These are phyloP conservation scores for Eristalis intricaria DNA, from an alignment of 2,888 invertebrate genomes.

Conservation along the genomic window DNA sequence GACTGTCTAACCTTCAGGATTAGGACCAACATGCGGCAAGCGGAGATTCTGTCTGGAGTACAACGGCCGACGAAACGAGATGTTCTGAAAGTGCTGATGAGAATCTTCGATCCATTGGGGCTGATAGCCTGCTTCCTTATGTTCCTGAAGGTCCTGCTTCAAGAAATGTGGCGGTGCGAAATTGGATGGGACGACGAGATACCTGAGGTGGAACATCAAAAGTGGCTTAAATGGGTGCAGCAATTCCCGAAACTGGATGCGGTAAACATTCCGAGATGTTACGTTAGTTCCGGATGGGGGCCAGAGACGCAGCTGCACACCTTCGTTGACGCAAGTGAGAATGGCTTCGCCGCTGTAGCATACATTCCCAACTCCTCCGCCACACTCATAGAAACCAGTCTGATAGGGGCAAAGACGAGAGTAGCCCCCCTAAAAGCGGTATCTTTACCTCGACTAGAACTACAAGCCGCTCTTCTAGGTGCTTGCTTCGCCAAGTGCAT, in stretches of 20 bases:
- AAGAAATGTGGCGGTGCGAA: constrained; percentile 61
- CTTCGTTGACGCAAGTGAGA: constrained; percentile 70
- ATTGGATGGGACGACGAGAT: constrained; percentile 58
- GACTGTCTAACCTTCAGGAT: constrained; percentile 36
- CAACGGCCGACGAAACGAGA: constrained; percentile 58
- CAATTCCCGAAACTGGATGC: constrained; percentile 16
- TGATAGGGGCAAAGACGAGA: background rate
- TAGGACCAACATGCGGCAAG: background rate
- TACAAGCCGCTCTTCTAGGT: background rate
- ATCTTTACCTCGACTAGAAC: background rate
- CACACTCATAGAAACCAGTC: constrained; percentile 5
- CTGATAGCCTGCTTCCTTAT: constrained; percentile 39
- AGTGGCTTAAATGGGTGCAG: constrained; percentile 43
- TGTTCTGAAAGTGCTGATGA: constrained; percentile 57
- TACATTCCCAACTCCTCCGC: constrained; percentile 21
- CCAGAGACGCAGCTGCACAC: constrained; percentile 39
- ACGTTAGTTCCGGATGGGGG: constrained; percentile 9
- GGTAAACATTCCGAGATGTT: constrained; percentile 52
- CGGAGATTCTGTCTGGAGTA: constrained; percentile 18
- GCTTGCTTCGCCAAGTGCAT: background rate
- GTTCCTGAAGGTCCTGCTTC: constrained; percentile 58
- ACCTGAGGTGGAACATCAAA: constrained; percentile 6
- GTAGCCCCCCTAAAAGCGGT: background rate
- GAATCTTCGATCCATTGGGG: constrained; percentile 62
- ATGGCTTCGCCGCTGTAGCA: constrained; percentile 43